phyloP scores from a whole-genome alignment of 2,113 vertebrate species.

The Stigmatopora argus region DNA sequence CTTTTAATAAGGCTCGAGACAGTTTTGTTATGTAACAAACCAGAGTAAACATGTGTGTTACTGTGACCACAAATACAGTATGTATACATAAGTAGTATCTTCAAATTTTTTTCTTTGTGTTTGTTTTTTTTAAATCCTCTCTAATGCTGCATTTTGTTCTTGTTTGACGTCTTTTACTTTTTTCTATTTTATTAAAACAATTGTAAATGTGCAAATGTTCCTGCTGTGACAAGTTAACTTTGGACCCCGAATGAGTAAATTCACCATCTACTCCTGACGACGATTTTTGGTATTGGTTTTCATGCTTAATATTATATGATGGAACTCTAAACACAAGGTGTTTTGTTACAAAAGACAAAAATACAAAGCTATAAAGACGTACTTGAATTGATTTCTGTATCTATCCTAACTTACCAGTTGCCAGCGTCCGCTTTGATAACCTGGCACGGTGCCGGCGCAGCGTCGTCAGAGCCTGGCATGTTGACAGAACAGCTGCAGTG shows the following conservation, averaged over 20 bases:
- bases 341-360: not conserved
- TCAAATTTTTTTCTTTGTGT: too few relatives aligned
- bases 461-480: conserved; percentile 53
- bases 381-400: not conserved
- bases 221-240: not conserved
- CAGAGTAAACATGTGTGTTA: conserved; percentile 1
- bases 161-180: too few relatives aligned
- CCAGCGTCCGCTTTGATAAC: conserved; percentile 55
- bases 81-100: not conserved
- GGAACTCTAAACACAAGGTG: not conserved
- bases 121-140: too few relatives aligned
- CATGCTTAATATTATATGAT: not conserved
- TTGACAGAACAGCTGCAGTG: conserved; percentile 34
- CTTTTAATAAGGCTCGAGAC: conserved; percentile 22
- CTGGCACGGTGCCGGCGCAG: conserved; percentile 55
- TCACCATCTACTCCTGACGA: not conserved
- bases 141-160: too few relatives aligned
- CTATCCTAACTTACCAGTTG: conserved; percentile 59
- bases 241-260: not conserved
- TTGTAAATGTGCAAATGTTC: not conserved
- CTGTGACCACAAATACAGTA: not conserved
- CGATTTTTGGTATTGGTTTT: not conserved
- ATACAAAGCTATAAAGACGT: not conserved
- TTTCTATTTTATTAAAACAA: not conserved
- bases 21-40: conserved; percentile 11